Evolutionary conservation across 2,113 vertebrate species (phyloP), one percentile per base, ranked within the genome.

Genomic region (Alectura lathami): DNA sequence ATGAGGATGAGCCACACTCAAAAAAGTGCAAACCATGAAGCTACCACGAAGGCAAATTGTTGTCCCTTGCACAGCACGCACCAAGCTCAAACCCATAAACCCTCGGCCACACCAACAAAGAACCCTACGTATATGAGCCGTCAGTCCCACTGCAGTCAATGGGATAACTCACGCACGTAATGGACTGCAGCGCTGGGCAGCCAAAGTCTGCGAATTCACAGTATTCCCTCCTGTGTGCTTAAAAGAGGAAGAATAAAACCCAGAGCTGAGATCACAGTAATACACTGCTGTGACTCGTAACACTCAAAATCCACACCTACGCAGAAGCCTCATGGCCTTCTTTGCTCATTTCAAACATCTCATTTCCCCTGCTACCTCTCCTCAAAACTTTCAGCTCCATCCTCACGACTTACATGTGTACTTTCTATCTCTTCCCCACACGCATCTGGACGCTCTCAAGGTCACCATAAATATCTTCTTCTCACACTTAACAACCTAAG

Each of bases 41-140:
- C 80, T 40, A 88, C 59, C 50, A 91, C 82, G 96, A 96, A 94
- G 80, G 68, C 81, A 95, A 86, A 95, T 26, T 45, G 63, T 5
- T 69, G 76, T 47, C 70, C 20, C 77, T 70, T 47, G 60, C 89
- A 96, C 90, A 96, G 93, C 59, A 66, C 91, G 97, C 42, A 57
- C 22, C 40, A 74, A 36, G 36, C 54, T 81, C 47, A 85, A 84
- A 89, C 26, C 11, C 54, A 66, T 2, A 91, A 82, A 77, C 3
- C 32, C 42, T 34, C 11, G 24, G 47, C 48, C 74, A 63, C 27
- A 60, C 11, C n/a, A 29, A 59, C 26, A 80, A 80, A 68, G 62
- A 85, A 32, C 36, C 67, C 53, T 38, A n/a, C 14, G 17, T 9
- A 27, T 11, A 30, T 3, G 17, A 93, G 54, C 18, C 43, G 77